Evolutionary conservation across 2,888 invertebrate species (phyloP), one percentile per base, ranked within the genome.

Genomic region (Brachyopa scutellaris): DNA sequence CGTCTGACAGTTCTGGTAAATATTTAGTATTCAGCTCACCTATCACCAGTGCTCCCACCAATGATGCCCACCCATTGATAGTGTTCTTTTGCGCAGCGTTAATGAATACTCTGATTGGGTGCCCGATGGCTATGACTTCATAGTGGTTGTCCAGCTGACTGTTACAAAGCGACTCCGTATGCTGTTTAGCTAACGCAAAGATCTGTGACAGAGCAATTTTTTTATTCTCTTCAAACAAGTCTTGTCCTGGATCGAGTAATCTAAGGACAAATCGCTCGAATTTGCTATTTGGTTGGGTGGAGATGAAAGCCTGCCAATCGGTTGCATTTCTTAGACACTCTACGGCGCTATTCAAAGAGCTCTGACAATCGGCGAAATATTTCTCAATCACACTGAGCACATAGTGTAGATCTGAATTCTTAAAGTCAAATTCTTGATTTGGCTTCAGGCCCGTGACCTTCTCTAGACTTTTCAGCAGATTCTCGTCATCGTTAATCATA

Each of bases 401-500:
- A 29, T 33, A 66, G 1, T 64, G 42, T 0, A 77, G n/a, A n/a
- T 29, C 53, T 0, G 45, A 17, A 2, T 40, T 70, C 17, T 61
- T 64, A n/a, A 76, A 69, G 36, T 15, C 26, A 2, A n/a, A 3
- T 1, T 67, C 67, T 13, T 55, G 72, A 7, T 53, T 62, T 9
- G 36, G 23, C 9, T 55, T 49, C 1, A 26, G 8, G 4, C 17
- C 29, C 6, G 42, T 61, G 1, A 19, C 49, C 21, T 66, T 66
- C n/a, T 74, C 76, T 9, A 85, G 47, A 4, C 51, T 36, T 6
- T 17, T 38, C 9, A 78, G 64, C 29, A 84, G 19, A 31, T 85
- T 73, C 1, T 55, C 59, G 9, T 78, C 62, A 38, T 84, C 69
- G 23, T 85, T 78, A 1, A 72, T 53, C 84, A 85, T 85, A 8